A percentile compares a stretch with the other conserved stretches of the same genome.
Conservation (phyloP, 1,140 invertebrate genomes). For the Vollenhovia emeryi region DNA sequence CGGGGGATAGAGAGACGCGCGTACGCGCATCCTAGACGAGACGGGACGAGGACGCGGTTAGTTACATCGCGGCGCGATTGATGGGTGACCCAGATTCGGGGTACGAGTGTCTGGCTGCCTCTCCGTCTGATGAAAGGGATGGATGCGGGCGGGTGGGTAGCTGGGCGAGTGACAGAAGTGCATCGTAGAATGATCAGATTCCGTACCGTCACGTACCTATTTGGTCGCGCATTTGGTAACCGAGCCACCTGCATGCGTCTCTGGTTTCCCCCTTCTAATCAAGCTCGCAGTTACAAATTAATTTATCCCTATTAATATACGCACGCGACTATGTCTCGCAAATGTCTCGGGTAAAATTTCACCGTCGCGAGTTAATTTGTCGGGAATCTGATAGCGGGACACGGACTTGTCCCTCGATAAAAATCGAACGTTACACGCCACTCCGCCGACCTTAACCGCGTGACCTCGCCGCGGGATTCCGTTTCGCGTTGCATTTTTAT, state of each 20-base stretch:
- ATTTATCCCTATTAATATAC: conserved; percentile 73
- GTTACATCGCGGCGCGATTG: conserved; percentile 60
- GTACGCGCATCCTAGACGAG: neutral
- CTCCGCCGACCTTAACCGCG: neutral
- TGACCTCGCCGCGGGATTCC: neutral
- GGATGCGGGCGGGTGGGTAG: neutral
- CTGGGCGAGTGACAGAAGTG: conserved; percentile 33
- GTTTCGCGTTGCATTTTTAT: conserved; percentile 28
- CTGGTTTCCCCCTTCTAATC: conserved; percentile 75
- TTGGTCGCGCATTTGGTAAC: conserved; percentile 45
- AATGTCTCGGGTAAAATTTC: conserved; percentile 56
- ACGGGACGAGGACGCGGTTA: conserved; percentile 14
- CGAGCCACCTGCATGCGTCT: conserved; percentile 38
- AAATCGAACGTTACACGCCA: neutral
- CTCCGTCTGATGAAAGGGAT: conserved; percentile 55
- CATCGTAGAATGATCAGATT: conserved; percentile 62
- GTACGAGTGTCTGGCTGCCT: conserved; percentile 32
- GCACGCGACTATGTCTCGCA: conserved; percentile 63
- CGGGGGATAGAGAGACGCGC: neutral
- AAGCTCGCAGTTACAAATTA: conserved; percentile 78
- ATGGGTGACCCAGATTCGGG: conserved; percentile 58
- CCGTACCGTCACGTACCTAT: conserved; percentile 51
- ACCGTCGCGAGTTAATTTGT: neutral
- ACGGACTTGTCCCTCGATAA: neutral
- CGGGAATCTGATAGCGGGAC: neutral